Evolutionary conservation across 2,797 vertebrate genomes (phyloP), one percentile per base, ranked within the genome.

Genomic region (Hipposideros larvatus): DNA sequence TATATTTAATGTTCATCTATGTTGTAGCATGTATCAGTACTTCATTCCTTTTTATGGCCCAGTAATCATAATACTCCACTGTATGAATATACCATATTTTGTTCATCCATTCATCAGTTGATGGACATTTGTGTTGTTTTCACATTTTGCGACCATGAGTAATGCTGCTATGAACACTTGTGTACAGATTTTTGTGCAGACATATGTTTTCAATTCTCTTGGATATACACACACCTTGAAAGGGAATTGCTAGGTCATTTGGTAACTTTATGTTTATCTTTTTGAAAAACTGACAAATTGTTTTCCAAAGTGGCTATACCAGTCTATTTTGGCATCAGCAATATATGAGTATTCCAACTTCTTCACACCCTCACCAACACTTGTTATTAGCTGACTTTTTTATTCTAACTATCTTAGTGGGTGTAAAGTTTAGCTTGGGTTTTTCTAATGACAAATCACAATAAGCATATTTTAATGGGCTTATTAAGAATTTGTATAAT

Each of bases 381-480:
- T 70, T 53, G n/a, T 53, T 88, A n/a, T 22, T 84, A 82, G 51
- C 34, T 86, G 46, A 75, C 53, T 34, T 68, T 94, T 93, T 70
- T 5, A 71, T 59, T 90, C 1, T 77, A 86, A 48, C 57, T 15
- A 48, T 71, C 9, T 21, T 79, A 34, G 19, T 22, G 6, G 2
- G 21, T 66, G 19, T 59, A 2, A 91, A 55, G 5, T 51, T 86
- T 71, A 63, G 5, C 71, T 43, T 91, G 46, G 7, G n/a, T 65
- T 87, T 93, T 70, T 31, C 28, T 78, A 70, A 34, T 66, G 65
- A 93, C 21, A 51, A 75, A 18, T 31, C 26, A 46, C 65, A 14
- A 41, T 43, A n/a, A 53, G 24, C 3, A 77, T 55, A 86, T 90
- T 95, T 95, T 75, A 79, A 79, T 73, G 16, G 43, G 41, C 46